Evolutionary conservation across 2,888 invertebrate species (phyloP).

Genomic region (Himalopsyche anomala): DNA sequence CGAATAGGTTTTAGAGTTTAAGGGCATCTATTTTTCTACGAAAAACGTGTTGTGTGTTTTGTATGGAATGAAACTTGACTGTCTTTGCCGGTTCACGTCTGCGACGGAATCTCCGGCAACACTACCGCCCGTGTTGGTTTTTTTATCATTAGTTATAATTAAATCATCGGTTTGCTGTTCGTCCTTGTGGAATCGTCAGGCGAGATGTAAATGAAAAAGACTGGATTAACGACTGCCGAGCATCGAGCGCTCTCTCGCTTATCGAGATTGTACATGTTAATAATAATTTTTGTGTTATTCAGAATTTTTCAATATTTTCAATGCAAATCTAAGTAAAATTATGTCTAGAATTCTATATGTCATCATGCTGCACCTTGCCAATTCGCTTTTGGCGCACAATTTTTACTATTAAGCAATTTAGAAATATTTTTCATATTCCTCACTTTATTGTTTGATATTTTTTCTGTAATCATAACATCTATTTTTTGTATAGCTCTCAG

Average conservation of each 20-base stretch:
- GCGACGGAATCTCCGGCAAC: slow-evolving; percentile 57
- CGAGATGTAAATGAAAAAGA: slow-evolving; percentile 59
- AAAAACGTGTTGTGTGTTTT: slow-evolving; percentile 49
- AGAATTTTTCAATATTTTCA: slow-evolving; percentile 17
- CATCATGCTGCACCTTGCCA: slow-evolving; percentile 7
- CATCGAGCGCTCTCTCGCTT: slow-evolving; percentile 50
- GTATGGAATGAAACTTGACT: slow-evolving; percentile 37
- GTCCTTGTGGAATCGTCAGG: background rate
- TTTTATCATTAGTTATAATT: background rate
- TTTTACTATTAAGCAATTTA: background rate
- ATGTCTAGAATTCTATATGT: background rate
- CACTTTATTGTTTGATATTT: too few species aligned
- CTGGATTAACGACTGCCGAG: slow-evolving; percentile 61
- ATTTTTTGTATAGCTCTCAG: slow-evolving; percentile 2
- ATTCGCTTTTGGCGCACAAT: slow-evolving; percentile 47
- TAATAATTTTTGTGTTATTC: slow-evolving; percentile 11
- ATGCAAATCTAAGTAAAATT: slow-evolving; percentile 4
- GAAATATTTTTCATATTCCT: slow-evolving; percentile 8
- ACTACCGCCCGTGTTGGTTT: background rate
- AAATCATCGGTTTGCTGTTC: background rate
- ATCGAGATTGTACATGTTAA: slow-evolving; percentile 48
- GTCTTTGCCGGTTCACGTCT: slow-evolving; percentile 19
- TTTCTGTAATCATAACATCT: background rate
- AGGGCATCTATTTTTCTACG: slow-evolving; percentile 65
- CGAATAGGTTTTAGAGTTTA: slow-evolving; percentile 60